These are phyloP conservation scores for Agrochola macilenta DNA, from an alignment of 2,888 invertebrate species.

Conservation along the genomic window DNA sequence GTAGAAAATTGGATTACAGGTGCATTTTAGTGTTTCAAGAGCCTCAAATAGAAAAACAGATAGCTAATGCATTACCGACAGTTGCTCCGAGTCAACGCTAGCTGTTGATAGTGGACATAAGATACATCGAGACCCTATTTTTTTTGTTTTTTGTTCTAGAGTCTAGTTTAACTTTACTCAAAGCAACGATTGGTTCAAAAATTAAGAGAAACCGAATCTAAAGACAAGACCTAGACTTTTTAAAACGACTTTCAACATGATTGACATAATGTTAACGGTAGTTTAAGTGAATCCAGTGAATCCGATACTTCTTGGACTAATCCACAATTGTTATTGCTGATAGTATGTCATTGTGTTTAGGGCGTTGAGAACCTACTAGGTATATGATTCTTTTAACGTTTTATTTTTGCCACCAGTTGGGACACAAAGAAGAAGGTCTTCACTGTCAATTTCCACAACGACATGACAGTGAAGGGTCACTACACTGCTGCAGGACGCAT, in stretches of 20 bases:
- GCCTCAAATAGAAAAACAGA: no score
- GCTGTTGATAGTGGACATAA: not conserved
- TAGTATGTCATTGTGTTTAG: not conserved
- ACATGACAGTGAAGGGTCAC: constrained; percentile 60
- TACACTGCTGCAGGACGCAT: constrained; percentile 73
- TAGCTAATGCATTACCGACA: not conserved
- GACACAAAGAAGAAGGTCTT: constrained; percentile 53
- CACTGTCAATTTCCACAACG: constrained; percentile 43
- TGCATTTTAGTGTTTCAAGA: no score
- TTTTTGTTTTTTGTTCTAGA: not conserved
- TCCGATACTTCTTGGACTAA: not conserved
- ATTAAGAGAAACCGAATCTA: no score
- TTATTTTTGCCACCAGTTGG: constrained; percentile 42
- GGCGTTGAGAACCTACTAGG: not conserved
- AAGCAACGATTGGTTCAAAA: no score
- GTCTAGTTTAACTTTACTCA: no score
- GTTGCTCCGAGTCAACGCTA: not conserved
- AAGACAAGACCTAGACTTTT: no score
- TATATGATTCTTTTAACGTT: not conserved
- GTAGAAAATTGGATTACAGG: not conserved
- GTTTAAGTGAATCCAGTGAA: no score
- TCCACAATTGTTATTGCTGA: not conserved
- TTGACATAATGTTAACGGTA: no score
- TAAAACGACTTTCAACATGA: no score
- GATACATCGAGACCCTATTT: not conserved